These are phyloP conservation scores for Antidorcas marsupialis DNA, from an alignment of 2,113 vertebrate genomes.

Conservation along the genomic window DNA sequence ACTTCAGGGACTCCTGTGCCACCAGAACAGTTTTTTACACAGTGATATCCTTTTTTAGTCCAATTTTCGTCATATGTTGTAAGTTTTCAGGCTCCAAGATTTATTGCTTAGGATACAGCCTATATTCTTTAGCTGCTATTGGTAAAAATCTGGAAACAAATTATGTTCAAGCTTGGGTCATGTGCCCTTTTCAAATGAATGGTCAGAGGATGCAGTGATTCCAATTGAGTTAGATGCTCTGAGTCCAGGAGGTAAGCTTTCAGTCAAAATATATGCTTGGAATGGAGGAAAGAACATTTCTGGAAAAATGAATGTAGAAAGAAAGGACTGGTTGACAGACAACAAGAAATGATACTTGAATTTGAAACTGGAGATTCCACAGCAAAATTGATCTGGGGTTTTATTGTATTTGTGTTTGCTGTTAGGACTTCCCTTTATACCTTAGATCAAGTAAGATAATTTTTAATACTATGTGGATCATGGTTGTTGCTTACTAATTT, in stretches of 20 bases:
- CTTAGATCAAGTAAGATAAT: neutral
- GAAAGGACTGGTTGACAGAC: neutral
- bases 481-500: neutral
- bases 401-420: neutral
- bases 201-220: neutral
- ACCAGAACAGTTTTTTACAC: neutral
- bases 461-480: neutral
- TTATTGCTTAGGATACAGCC: neutral
- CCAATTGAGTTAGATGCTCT: neutral
- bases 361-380: neutral
- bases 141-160: constrained; percentile 11
- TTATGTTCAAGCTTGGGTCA: neutral
- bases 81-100: neutral
- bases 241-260: neutral
- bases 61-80: neutral
- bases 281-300: neutral
- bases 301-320: neutral
- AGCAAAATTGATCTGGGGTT: neutral
- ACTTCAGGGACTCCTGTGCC: neutral
- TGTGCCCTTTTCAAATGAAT: neutral
- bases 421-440: neutral
- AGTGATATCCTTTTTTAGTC: neutral
- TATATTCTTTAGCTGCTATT: neutral
- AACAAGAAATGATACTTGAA: neutral
- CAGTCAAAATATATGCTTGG: neutral